A percentile compares a stretch with the other conserved stretches of the same genome.
Conservation (phyloP, 2,113 vertebrate species). For the Pygoscelis adeliae region DNA sequence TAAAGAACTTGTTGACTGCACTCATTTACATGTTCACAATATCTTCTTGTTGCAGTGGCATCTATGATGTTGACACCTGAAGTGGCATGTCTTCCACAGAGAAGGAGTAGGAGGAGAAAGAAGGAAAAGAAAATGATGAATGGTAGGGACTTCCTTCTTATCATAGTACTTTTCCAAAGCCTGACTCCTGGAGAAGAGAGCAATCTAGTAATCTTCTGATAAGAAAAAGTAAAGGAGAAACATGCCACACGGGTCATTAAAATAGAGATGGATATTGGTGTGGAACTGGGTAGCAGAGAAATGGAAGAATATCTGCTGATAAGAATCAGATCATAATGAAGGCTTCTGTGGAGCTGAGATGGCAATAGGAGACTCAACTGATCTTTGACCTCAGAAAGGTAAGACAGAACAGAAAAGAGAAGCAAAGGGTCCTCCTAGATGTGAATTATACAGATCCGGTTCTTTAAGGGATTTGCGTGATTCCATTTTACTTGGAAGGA, state of each 20-base stretch:
- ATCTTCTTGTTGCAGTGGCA: background rate
- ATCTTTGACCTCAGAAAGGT: background rate
- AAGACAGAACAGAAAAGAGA: background rate
- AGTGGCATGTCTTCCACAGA: background rate
- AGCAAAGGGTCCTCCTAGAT: background rate
- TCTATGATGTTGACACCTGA: background rate
- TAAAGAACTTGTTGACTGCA: background rate
- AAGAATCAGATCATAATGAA: background rate
- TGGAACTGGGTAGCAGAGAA: background rate
- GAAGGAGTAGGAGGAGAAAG: background rate
- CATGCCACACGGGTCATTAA: background rate
- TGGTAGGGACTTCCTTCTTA: background rate
- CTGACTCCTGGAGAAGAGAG: background rate
- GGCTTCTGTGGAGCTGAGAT: background rate
- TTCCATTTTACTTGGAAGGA: background rate
- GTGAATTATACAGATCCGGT: background rate
- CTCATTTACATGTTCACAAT: background rate
- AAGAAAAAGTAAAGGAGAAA: background rate
- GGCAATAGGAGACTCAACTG: background rate
- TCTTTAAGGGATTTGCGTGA: background rate
- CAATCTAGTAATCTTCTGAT: background rate
- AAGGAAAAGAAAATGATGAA: background rate
- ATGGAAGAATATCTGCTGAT: background rate
- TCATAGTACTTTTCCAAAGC: background rate
- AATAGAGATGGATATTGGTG: background rate